Evolutionary conservation across 2,797 vertebrate genomes (phyloP), one percentile per base, ranked within the genome.

Genomic region (Epinephelus awoara): DNA sequence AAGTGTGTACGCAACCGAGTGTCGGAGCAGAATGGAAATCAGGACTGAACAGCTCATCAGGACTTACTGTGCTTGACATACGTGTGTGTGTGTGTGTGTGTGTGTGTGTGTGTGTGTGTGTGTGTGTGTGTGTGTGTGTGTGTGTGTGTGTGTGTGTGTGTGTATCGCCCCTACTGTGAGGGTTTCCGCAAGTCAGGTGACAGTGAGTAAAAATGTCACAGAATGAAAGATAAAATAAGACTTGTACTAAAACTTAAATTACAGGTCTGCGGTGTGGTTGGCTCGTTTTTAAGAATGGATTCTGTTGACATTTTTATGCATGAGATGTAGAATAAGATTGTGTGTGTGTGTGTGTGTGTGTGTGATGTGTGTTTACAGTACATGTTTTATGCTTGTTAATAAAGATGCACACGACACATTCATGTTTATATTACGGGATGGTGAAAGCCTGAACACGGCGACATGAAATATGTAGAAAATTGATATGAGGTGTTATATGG

Each of bases 1-100:
- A 10, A 42, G 46, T 11, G 69, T 1, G 71, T 89, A 86, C 83
- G 86, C 88, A 87, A 88, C 82, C 34, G 3, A 75, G 66, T 21
- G 76, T 56, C 2, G 4, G 5, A 52, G 72, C 67, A 9, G 52
- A 2, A 80, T 79, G 73, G 78, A 85, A 86, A 85, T 65, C 79
- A 72, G 79, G 40, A 66, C 63, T 6, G 3, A 65, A 5, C 62
- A 25, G 52, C 72, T 75, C 75, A 65, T 34, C 67, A 68, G 75
- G 55, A 79, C 0, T 64, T 61, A 34, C 78, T 77, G 86, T 62
- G 70, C 46, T 23, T 17, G 5, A 67, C 14, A 13, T 29, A 17
- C 7, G 50, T 57, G 51, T 52, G 56, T 51, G 64, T 2, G 38
- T 40, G 38, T 40, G 34, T 71, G 29, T 77, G 78, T 70, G 75